Conservation (phyloP, 2,888 invertebrate species). For the Calephelis perditalis region DNA sequence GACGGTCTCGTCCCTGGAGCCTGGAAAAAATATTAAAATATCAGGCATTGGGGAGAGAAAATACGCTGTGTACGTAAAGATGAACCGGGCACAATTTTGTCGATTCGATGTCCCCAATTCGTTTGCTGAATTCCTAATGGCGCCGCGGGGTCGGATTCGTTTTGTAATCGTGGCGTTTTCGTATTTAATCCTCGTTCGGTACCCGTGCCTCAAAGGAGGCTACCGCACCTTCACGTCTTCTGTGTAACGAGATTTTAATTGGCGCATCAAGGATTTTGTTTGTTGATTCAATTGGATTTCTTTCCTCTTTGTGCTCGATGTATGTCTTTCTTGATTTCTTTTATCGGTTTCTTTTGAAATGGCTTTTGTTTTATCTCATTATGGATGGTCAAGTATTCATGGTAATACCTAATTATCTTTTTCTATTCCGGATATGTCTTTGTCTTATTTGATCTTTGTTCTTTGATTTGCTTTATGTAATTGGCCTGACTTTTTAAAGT, state of each 20-base stretch:
- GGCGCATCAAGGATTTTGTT: slow-evolving; percentile 25
- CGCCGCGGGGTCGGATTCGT: slow-evolving; percentile 52
- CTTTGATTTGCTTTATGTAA: too few relatives aligned
- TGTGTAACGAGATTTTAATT: slow-evolving; percentile 54
- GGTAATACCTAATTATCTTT: too few relatives aligned
- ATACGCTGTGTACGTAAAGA: slow-evolving; percentile 66
- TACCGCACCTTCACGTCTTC: slow-evolving; percentile 35
- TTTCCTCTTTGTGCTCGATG: neutral
- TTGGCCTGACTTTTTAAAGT: too few relatives aligned
- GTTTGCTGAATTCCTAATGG: slow-evolving; percentile 71
- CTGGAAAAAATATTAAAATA: slow-evolving; percentile 60
- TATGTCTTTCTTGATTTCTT: slow-evolving; percentile 7
- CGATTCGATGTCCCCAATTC: slow-evolving; percentile 73
- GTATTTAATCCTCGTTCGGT: slow-evolving; percentile 63
- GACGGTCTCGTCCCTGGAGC: slow-evolving; percentile 50
- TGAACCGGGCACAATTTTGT: slow-evolving; percentile 69
- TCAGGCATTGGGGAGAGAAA: slow-evolving; percentile 52
- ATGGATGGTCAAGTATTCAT: neutral
- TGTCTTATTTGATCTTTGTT: too few relatives aligned
- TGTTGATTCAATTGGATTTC: slow-evolving; percentile 23
- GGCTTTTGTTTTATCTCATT: slow-evolving; percentile 5
- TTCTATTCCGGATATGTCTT: too few relatives aligned
- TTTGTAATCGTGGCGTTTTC: slow-evolving; percentile 58
- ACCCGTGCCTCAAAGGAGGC: slow-evolving; percentile 33
- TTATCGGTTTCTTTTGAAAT: slow-evolving; percentile 8